Evolutionary conservation across 2,113 vertebrate genomes (phyloP).

Genomic region (Empidonax alnorum): DNA sequence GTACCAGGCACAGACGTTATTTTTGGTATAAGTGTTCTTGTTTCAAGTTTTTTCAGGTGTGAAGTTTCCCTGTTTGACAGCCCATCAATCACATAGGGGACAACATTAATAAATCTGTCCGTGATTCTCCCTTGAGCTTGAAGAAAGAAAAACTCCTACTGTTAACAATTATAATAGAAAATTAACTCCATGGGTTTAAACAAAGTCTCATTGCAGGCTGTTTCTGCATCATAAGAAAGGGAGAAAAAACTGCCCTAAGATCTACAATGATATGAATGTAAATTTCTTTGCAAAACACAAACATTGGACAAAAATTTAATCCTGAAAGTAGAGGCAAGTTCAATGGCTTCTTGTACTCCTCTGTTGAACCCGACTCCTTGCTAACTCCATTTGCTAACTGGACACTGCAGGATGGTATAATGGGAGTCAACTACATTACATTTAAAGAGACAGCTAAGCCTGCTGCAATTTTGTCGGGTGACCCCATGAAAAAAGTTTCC

Average conservation of each 20-base stretch:
- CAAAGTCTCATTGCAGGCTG: conserved; percentile 38
- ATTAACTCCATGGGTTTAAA: conserved; percentile 61
- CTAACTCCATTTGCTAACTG: neutral
- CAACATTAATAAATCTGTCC: conserved; percentile 68
- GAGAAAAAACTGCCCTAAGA: neutral
- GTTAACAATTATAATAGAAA: conserved; percentile 63
- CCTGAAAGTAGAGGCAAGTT: neutral
- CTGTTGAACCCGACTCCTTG: neutral
- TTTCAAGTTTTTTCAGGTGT: conserved; percentile 65
- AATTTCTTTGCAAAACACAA: neutral
- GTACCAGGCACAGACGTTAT: neutral
- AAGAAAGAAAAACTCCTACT: conserved; percentile 60
- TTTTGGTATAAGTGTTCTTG: conserved; percentile 57
- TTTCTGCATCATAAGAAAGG: neutral
- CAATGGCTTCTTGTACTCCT: neutral
- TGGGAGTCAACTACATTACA: neutral
- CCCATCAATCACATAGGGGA: conserved; percentile 56
- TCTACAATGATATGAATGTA: neutral
- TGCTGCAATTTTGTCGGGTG: neutral
- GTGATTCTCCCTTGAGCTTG: conserved; percentile 48
- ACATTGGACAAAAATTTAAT: neutral
- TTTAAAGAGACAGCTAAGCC: neutral
- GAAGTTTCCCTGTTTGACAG: conserved; percentile 55
- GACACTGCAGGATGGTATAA: neutral
- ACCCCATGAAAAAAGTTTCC: accelerated